A percentile compares a stretch with the other conserved stretches of the same genome.
phyloP scores from a whole-genome alignment of 1,140 invertebrate genomes.

The Trichomalopsis sarcophagae region DNA sequence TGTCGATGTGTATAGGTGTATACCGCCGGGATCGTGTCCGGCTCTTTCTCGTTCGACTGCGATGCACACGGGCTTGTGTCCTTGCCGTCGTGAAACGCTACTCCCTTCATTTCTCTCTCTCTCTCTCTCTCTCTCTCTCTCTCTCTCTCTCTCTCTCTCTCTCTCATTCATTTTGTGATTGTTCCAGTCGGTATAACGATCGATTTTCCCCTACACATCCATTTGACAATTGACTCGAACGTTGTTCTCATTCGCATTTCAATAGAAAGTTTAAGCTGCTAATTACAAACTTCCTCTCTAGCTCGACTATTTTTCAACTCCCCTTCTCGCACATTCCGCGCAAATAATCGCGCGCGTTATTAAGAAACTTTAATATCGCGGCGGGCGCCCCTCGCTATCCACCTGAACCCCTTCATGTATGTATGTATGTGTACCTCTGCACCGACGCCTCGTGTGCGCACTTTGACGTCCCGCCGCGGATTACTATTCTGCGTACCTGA shows the following conservation, averaged over 20 bases:
- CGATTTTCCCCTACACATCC: not conserved
- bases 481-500: no score
- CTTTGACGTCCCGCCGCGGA: slow-evolving; percentile 4
- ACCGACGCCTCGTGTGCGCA: not conserved
- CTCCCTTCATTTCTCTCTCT: not conserved
- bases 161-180: not conserved
- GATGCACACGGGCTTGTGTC: slow-evolving; percentile 9
- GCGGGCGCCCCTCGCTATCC: not conserved
- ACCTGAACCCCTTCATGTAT: not conserved
- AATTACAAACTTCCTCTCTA: not conserved
- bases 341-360: slow-evolving; percentile 19
- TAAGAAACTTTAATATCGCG: slow-evolving; percentile 23
- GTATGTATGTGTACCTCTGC: not conserved
- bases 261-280: no score
- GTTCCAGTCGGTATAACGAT: slow-evolving; percentile 1
- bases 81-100: slow-evolving; percentile 2
- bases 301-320: not conserved
- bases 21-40: slow-evolving; percentile 3
- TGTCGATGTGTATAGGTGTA: not conserved
- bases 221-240: no score
- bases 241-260: no score
- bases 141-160: not conserved
- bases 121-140: not conserved
- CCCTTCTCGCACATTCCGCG: not conserved
- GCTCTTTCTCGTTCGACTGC: not conserved